These are phyloP conservation scores for Diacarnus erythraeanus DNA, from an alignment of 37 sponge, comb jelly and placozoan species.

Conservation along the genomic window DNA sequence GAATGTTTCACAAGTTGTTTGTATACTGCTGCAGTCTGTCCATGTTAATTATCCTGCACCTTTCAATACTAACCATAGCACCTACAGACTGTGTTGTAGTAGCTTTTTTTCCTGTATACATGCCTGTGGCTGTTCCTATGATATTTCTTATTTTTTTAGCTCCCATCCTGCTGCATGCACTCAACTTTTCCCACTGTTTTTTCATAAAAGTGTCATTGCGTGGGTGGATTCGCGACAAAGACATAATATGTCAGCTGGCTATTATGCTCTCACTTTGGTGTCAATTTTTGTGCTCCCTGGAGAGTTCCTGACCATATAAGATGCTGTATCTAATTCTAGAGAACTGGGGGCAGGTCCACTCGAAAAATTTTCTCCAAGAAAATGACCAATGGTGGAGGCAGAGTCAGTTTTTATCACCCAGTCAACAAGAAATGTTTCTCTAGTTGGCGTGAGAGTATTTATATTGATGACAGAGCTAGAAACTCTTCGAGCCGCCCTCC, in stretches of 20 bases:
- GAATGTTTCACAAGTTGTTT: constrained; percentile 4
- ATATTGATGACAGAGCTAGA: neutral
- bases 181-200: neutral
- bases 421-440: neutral
- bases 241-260: neutral
- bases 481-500: neutral
- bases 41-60: constrained; percentile 19
- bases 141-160: neutral
- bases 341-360: neutral
- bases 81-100: too few species aligned
- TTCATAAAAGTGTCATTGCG: too few species aligned
- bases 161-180: neutral
- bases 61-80: neutral
- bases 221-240: neutral
- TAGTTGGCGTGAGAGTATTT: neutral
- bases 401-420: too few species aligned
- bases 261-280: neutral
- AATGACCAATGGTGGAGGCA: neutral
- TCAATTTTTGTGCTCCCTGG: neutral
- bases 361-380: neutral
- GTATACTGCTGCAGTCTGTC: constrained; percentile 21
- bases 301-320: neutral
- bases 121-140: neutral
- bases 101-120: neutral
- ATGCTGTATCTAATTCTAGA: neutral